Percentiles rank a stretch among this genome's conserved stretches.
Evolutionary conservation across 2,797 vertebrate species (phyloP).

Genomic region (Pantherophis vulpinus): DNA sequence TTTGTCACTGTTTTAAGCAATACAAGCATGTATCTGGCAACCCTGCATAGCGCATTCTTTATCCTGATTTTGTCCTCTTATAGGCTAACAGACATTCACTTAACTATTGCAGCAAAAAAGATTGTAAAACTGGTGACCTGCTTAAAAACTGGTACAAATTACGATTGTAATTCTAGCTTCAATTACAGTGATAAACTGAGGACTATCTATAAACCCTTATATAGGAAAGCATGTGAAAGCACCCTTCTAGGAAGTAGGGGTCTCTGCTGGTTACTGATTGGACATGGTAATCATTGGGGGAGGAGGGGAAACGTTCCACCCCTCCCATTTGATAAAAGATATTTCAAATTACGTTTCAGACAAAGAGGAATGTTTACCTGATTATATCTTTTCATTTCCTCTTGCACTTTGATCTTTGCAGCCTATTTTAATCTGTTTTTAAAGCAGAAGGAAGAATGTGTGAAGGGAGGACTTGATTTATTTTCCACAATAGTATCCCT

Average conservation of each 20-base stretch:
- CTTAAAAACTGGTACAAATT: background rate
- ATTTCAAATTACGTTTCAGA: background rate
- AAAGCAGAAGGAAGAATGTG: background rate
- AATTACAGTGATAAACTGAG: background rate
- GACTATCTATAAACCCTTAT: background rate
- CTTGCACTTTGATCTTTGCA: background rate
- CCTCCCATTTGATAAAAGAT: background rate
- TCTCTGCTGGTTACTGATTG: background rate
- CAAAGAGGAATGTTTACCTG: background rate
- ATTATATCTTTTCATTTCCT: background rate
- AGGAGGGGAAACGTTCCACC: background rate
- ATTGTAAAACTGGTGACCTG: background rate
- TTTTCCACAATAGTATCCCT: background rate
- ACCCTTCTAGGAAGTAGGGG: background rate
- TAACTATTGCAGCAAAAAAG: background rate
- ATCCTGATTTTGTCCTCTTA: background rate
- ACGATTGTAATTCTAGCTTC: background rate
- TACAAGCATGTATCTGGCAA: background rate
- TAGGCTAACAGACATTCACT: background rate
- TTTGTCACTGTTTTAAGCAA: background rate
- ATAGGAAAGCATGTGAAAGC: background rate
- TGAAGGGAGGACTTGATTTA: background rate
- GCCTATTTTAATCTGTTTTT: background rate
- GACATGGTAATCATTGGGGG: background rate
- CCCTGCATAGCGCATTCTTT: background rate